These are phyloP conservation scores for Falco concolor DNA, from an alignment of 2,797 vertebrate genomes.

Conservation along the genomic window DNA sequence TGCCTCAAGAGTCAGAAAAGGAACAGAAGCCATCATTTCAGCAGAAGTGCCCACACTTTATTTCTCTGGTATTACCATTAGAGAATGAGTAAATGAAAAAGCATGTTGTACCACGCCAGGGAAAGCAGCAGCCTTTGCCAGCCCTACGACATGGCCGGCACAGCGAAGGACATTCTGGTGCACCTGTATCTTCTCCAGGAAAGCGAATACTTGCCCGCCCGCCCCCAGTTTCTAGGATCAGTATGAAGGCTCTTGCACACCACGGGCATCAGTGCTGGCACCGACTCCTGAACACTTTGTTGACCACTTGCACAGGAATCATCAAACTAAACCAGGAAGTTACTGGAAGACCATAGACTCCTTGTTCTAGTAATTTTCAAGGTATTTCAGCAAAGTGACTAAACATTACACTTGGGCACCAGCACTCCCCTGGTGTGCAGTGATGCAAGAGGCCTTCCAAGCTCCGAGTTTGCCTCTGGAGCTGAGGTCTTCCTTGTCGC, in stretches of 20 bases:
- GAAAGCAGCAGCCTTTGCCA: background rate
- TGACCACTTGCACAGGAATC: background rate
- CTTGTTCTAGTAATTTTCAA: background rate
- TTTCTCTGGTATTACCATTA: background rate
- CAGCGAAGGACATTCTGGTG: background rate
- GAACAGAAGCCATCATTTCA: background rate
- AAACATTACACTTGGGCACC: background rate
- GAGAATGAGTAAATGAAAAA: background rate
- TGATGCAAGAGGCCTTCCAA: fast-evolving
- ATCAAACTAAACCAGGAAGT: background rate
- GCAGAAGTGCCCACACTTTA: background rate
- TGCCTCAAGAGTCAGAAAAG: background rate
- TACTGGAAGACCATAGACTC: background rate
- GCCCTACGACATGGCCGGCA: fast-evolving
- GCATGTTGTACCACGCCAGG: background rate
- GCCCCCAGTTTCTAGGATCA: background rate
- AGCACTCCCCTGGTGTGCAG: background rate
- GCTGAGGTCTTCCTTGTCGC: fast-evolving
- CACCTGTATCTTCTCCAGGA: background rate
- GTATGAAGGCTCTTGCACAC: background rate
- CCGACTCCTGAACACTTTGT: background rate
- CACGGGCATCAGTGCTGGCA: background rate
- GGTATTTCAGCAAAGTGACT: background rate
- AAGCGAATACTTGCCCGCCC: background rate
- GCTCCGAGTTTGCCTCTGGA: background rate